Percentiles rank a stretch among this genome's conserved stretches.
phyloP scores from a whole-genome alignment of 2,113 vertebrate genomes.

The Hypocryptadius cinnamomeus region DNA sequence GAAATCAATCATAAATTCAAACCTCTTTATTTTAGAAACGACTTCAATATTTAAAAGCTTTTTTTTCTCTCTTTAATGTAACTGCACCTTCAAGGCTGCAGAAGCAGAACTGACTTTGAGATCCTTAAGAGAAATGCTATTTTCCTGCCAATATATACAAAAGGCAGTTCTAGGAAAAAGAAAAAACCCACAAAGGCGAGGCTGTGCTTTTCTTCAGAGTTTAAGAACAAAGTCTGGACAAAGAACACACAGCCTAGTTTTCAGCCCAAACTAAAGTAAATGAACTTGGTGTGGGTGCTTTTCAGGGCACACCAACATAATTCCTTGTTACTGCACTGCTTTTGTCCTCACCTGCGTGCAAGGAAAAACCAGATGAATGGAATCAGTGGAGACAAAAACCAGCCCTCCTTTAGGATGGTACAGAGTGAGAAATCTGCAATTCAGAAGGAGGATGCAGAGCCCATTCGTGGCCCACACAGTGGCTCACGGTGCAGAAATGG shows the following conservation, averaged over 20 bases:
- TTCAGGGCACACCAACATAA: not conserved
- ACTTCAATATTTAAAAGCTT: conserved; percentile 37
- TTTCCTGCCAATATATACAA: conserved; percentile 25
- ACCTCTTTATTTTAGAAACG: conserved; percentile 43
- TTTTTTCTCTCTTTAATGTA: not conserved
- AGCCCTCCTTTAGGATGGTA: not conserved
- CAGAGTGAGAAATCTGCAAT: not conserved
- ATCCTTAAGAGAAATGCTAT: conserved; percentile 24
- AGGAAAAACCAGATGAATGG: not conserved
- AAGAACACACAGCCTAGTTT: conserved; percentile 15
- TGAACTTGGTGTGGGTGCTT: not conserved
- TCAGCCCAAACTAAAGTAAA: conserved; percentile 4
- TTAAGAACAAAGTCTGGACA: conserved; percentile 38
- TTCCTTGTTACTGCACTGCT: not conserved
- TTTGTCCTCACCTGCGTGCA: not conserved
- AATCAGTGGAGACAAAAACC: not conserved
- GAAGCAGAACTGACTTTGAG: conserved; percentile 31
- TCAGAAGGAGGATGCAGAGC: not conserved
- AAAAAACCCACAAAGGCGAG: conserved; percentile 29
- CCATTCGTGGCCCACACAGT: accelerated
- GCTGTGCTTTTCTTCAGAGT: conserved; percentile 44
- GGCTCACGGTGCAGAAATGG: not conserved
- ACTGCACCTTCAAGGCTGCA: conserved; percentile 5
- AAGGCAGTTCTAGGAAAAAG: conserved; percentile 32
- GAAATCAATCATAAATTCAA: conserved; percentile 52